These are phyloP conservation scores for Ferrisia virgata DNA, from an alignment of 2,888 invertebrate genomes.

Conservation along the genomic window DNA sequence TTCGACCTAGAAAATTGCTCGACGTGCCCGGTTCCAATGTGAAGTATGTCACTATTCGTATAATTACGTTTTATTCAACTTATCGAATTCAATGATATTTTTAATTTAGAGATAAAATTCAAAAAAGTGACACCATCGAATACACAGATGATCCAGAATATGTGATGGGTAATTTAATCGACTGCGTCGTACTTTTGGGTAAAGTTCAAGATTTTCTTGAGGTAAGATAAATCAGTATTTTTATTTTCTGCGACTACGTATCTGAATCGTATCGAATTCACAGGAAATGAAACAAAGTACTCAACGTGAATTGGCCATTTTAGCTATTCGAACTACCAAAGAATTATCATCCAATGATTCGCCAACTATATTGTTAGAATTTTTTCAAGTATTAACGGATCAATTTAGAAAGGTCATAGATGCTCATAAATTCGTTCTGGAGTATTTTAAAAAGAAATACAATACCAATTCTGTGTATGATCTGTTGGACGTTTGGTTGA, in stretches of 20 bases:
- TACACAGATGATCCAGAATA: conserved; percentile 38
- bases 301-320: conserved; percentile 20
- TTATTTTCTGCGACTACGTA: neutral
- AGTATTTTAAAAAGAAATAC: conserved; percentile 22
- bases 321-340: conserved; percentile 32
- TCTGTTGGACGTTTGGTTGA: conserved; percentile 38
- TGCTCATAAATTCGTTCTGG: conserved; percentile 36
- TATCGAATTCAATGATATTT: neutral
- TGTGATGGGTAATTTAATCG: conserved; percentile 36
- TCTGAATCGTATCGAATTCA: neutral
- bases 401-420: conserved; percentile 32
- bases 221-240: neutral
- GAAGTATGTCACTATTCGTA: neutral
- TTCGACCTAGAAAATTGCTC: neutral
- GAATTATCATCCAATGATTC: conserved; percentile 37
- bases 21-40: conserved; percentile 11
- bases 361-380: conserved; percentile 32
- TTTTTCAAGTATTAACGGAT: conserved; percentile 40
- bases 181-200: conserved; percentile 31
- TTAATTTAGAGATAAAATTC: conserved; percentile 21
- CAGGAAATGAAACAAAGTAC: conserved; percentile 38
- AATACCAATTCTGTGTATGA: conserved; percentile 19
- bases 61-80: neutral
- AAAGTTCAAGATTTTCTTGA: conserved; percentile 31
- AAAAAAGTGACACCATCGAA: conserved; percentile 11